These are phyloP conservation scores for Dascillus cervinus DNA, from an alignment of 2,888 invertebrate species.

Conservation along the genomic window DNA sequence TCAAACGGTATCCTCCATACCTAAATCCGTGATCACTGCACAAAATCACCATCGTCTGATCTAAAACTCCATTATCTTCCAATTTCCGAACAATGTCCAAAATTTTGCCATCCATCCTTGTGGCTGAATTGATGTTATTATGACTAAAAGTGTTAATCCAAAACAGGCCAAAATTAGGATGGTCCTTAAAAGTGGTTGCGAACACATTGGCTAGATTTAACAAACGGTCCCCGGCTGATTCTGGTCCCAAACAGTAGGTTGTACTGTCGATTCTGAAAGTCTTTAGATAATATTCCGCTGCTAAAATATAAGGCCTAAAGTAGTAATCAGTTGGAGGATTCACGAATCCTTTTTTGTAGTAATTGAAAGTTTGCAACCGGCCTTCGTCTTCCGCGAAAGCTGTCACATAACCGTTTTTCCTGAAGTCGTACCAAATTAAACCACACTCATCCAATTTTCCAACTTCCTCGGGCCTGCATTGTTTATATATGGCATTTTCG, in stretches of 20 bases:
- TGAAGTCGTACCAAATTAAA: slow-evolving; percentile 72
- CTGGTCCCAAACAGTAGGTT: slow-evolving; percentile 51
- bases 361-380: slow-evolving; percentile 67
- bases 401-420: slow-evolving; percentile 63
- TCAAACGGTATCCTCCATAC: slow-evolving; percentile 62
- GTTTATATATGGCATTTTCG: slow-evolving; percentile 38
- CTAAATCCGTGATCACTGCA: slow-evolving; percentile 76
- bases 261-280: slow-evolving; percentile 21
- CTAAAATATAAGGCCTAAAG: slow-evolving; percentile 63
- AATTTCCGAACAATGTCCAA: slow-evolving; percentile 53
- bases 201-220: slow-evolving; percentile 64
- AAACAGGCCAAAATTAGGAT: slow-evolving; percentile 67
- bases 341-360: slow-evolving; percentile 63
- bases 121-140: slow-evolving; percentile 58
- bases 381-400: slow-evolving; percentile 75
- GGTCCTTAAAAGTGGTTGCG: slow-evolving; percentile 50
- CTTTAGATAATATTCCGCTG: slow-evolving; percentile 50
- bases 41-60: slow-evolving; percentile 63
- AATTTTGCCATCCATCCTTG: slow-evolving; percentile 58
- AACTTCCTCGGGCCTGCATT: slow-evolving; percentile 45
- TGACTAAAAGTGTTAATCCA: slow-evolving; percentile 80
- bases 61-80: slow-evolving; percentile 48
- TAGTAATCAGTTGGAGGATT: slow-evolving; percentile 77
- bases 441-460: slow-evolving; percentile 62
- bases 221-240: slow-evolving; percentile 58